Evolutionary conservation across 2,797 vertebrate genomes (phyloP).

Genomic region (Astyanax mexicanus): DNA sequence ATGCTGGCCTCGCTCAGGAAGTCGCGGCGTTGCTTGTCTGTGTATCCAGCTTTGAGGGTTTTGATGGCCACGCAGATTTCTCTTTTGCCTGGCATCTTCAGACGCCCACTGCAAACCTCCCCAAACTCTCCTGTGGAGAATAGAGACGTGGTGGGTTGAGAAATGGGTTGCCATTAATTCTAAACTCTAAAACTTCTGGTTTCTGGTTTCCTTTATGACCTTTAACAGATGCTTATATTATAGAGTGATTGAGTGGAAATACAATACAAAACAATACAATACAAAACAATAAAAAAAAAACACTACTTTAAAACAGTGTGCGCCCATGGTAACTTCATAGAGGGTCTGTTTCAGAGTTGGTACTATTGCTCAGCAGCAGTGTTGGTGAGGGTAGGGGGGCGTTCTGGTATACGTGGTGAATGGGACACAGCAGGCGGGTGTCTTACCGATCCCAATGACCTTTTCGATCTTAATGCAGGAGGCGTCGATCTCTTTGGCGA

Average conservation of each 20-base stretch:
- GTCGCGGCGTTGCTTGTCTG: conserved; percentile 95
- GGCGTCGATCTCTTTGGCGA: conserved; percentile 99
- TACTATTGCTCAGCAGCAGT: neutral
- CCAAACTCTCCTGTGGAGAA: conserved; percentile 91
- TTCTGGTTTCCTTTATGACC: neutral
- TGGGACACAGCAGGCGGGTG: conserved; percentile 54
- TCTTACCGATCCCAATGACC: conserved; percentile 98
- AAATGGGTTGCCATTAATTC: neutral
- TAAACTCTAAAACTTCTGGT: too few species aligned
- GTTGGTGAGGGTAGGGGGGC: conserved; percentile 19
- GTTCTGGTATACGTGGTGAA: conserved; percentile 24
- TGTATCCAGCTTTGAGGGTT: conserved; percentile 95
- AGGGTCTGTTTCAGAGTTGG: neutral
- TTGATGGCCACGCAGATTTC: conserved; percentile 98
- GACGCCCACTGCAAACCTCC: conserved; percentile 95
- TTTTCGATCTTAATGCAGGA: conserved; percentile 99
- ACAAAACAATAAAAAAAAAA: too few species aligned
- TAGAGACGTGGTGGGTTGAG: conserved; percentile 14
- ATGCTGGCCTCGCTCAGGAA: conserved; percentile 85
- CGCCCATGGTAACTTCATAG: neutral
- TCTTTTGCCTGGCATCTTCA: conserved; percentile 93
- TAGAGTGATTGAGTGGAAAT: too few species aligned
- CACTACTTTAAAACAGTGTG: neutral
- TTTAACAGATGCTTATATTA: neutral
- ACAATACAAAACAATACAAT: neutral